These are phyloP conservation scores for Brevimyrus niger DNA, from an alignment of 2,113 vertebrate species.

Conservation along the genomic window DNA sequence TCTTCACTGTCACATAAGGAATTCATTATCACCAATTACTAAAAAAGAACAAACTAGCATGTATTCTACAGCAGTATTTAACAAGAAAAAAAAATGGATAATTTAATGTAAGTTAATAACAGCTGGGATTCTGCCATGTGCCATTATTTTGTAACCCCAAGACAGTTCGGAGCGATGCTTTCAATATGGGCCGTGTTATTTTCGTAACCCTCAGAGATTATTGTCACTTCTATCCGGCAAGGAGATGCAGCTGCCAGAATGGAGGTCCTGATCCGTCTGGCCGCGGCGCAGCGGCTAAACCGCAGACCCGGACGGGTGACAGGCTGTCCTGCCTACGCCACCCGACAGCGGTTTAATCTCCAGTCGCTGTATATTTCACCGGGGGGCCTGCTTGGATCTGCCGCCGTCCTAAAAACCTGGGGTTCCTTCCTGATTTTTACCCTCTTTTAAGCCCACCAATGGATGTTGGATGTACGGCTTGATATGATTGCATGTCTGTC, in stretches of 20 bases:
- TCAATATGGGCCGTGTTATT: background rate
- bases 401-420: background rate
- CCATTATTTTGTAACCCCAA: background rate
- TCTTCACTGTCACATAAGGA: background rate
- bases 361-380: background rate
- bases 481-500: too few relatives aligned
- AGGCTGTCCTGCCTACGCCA: background rate
- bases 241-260: background rate
- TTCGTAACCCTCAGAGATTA: conserved; percentile 5
- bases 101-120: background rate
- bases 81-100: background rate
- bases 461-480: background rate
- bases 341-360: background rate
- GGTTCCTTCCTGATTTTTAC: background rate
- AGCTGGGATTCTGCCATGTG: background rate
- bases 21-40: background rate
- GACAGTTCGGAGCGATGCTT: background rate
- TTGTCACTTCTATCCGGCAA: background rate
- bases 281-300: background rate
- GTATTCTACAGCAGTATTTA: background rate
- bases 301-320: background rate
- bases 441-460: background rate
- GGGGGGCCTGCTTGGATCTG: background rate
- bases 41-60: background rate
- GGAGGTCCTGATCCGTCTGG: background rate